phyloP scores from a whole-genome alignment of 1,140 invertebrate species.

The Antheraea pernyi region DNA sequence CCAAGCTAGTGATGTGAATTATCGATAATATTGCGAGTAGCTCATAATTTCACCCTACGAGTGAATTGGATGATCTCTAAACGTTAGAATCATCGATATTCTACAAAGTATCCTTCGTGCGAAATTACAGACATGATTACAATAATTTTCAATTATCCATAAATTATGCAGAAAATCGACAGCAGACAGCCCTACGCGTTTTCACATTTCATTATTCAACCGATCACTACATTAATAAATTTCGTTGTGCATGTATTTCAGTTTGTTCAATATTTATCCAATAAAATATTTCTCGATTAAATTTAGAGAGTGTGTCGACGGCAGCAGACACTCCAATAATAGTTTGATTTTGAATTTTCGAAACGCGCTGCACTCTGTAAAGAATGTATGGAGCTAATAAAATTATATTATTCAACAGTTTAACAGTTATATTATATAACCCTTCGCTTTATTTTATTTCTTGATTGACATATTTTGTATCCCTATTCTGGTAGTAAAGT shows the following conservation, averaged over 20 bases:
- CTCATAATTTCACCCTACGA: background rate
- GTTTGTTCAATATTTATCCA: background rate
- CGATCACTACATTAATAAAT: background rate
- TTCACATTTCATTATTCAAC: background rate
- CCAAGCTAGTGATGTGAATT: background rate
- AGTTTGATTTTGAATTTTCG: constrained; percentile 27
- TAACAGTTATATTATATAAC: too few species aligned
- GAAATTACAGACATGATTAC: background rate
- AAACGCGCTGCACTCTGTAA: constrained; percentile 46
- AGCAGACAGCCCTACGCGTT: background rate
- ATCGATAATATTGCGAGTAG: background rate
- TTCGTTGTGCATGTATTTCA: background rate
- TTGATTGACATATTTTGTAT: too few species aligned
- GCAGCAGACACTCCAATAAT: constrained; percentile 19
- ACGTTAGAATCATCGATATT: background rate
- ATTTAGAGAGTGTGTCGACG: constrained; percentile 40
- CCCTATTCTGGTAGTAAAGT: too few species aligned
- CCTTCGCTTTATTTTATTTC: too few species aligned
- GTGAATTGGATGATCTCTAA: background rate
- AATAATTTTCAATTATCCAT: background rate
- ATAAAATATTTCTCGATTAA: constrained; percentile 5
- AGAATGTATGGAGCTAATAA: background rate
- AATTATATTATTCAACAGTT: too few species aligned
- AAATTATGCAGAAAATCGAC: background rate
- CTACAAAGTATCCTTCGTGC: background rate